A percentile compares a stretch with the other conserved stretches of the same genome.
Conservation (phyloP, 2,113 vertebrate species). For the Alexandromys fortis region DNA sequence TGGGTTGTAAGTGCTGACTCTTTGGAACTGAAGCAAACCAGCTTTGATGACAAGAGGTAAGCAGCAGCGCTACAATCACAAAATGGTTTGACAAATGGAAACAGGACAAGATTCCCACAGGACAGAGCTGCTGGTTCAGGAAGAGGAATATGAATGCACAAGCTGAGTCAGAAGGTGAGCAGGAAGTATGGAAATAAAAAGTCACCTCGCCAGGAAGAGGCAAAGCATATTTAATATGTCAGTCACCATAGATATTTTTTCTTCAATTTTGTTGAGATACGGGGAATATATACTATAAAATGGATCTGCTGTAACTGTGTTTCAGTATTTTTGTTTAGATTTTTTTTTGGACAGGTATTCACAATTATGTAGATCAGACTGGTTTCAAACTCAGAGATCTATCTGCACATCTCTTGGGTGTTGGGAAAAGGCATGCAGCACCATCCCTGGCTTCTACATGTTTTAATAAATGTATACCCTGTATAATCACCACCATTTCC, state of each 20-base stretch:
- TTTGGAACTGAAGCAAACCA: background rate
- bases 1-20: background rate
- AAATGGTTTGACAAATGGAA: background rate
- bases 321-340: background rate
- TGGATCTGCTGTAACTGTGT: background rate
- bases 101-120: background rate
- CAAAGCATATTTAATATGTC: background rate
- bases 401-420: background rate
- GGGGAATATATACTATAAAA: background rate
- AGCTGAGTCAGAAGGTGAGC: background rate
- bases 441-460: background rate
- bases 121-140: background rate
- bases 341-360: background rate
- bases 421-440: background rate
- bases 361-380: background rate
- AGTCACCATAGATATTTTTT: background rate
- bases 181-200: conserved; percentile 1
- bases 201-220: background rate
- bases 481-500: background rate
- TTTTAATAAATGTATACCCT: background rate
- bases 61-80: background rate
- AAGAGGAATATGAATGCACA: background rate
- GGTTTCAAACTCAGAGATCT: background rate
- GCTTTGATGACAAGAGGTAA: background rate
- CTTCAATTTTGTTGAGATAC: background rate